Base-by-base conservation (phyloP, 2,113 vertebrate species). In the Microcebus murinus region DNA sequence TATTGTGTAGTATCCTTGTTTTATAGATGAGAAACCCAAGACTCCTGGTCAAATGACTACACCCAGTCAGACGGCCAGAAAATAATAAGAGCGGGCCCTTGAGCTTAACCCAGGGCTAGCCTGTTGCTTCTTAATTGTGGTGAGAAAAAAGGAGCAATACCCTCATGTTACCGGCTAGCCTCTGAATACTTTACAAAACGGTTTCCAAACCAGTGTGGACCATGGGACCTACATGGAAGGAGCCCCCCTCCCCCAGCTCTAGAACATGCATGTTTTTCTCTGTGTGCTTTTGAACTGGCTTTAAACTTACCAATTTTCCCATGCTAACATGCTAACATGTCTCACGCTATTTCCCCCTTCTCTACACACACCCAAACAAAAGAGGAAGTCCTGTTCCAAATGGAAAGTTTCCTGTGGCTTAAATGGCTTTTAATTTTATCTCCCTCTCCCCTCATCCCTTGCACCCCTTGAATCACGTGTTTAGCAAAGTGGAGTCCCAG, bases 281-380 rank as follows among this genome's bases (percentile, higher is more conserved):
- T 3, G 8, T 63, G 27, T 34, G 7, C n/a, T 57, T 76, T 23
- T 31, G 23, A 92, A 36, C 48, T 31, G 25, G 48, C 42, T 59
- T 67, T 14, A 3, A 67, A 3, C 73, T 55, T 45, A 63, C 76
- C 55, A 39, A 25, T 52, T 73, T 91, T 45, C 67, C n/a, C 36
- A 8, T 1, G 65, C 18, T 23, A 12, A n/a, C 36, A 8, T 1
- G 65, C 18, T 23, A 12, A n/a, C 0, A 13, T 48, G 8, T 83
- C 63, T 55, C 57, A 57, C 14, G 4, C 5, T 45, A 4, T 21
- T 14, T 2, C 9, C 34, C 13, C 34, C 18, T 34, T 63, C 31
- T 0, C n/a, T 45, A 25, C 31, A 34, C 34, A 76, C 31, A 29
- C 2, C 3, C 36, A 18, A 34, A 82, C 81, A 52, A 42, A 84